Percentiles rank a stretch among this genome's conserved stretches.
Evolutionary conservation across 2,888 invertebrate genomes (phyloP).

Genomic region (Strigamia maritima): DNA sequence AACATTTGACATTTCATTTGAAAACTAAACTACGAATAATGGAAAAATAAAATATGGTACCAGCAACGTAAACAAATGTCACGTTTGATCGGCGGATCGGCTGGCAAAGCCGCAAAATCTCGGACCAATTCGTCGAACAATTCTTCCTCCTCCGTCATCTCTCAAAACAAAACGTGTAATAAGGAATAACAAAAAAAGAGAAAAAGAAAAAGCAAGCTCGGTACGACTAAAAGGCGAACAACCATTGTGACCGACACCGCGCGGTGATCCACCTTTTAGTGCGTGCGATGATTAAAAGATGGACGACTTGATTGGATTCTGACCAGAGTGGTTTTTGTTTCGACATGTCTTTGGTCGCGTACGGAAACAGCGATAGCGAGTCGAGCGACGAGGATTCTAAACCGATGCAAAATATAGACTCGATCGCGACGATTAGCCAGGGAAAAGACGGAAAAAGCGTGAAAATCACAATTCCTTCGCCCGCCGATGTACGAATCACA

Average conservation of each 20-base stretch:
- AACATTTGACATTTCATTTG: no score
- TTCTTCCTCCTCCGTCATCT: not conserved
- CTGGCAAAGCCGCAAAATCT: conserved; percentile 33
- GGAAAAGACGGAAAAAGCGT: not conserved
- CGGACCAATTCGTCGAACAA: conserved; percentile 18
- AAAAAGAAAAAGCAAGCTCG: not conserved
- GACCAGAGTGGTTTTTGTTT: no score
- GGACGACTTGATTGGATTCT: not conserved
- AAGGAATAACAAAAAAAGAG: no score
- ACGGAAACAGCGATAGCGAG: conserved; percentile 7
- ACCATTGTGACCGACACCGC: not conserved
- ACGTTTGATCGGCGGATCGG: conserved; percentile 34
- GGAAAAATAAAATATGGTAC: not conserved
- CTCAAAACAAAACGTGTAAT: not conserved
- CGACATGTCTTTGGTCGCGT: conserved; percentile 34
- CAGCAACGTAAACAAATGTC: conserved; percentile 24
- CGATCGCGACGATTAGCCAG: not conserved
- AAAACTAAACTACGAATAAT: no score
- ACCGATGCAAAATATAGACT: not conserved
- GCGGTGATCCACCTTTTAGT: not conserved
- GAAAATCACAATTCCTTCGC: not conserved
- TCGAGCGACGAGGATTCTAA: not conserved
- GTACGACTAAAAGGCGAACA: not conserved
- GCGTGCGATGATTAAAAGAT: not conserved
- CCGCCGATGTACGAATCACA: not conserved